phyloP scores from a whole-genome alignment of 23 tunicate species.

The Aplidium turbinatum region DNA sequence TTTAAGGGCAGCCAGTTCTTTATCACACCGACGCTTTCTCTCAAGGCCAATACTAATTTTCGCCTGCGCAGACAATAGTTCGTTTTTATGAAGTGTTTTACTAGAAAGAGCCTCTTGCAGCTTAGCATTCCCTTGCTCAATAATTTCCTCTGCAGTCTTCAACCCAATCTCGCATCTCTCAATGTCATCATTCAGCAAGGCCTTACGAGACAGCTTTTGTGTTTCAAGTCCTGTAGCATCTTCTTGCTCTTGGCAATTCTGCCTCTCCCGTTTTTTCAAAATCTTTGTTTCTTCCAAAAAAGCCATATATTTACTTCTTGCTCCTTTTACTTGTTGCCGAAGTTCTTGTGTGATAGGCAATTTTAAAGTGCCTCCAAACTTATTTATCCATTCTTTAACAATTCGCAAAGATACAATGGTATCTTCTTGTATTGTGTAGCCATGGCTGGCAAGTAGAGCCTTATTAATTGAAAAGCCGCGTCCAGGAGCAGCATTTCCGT shows the following conservation, averaged over 20 bases:
- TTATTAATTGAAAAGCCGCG: constrained; percentile 11
- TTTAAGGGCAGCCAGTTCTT: no score
- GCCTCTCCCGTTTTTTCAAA: not conserved
- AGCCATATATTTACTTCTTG: constrained; percentile 1
- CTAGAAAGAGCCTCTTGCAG: not conserved
- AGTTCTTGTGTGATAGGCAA: not conserved
- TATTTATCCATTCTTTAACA: not conserved
- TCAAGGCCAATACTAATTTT: no score
- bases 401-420: no score
- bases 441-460: constrained; percentile 1
- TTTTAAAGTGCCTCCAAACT: not conserved
- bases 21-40: no score
- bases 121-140: not conserved
- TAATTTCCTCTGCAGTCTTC: not conserved
- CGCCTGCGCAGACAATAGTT: not conserved
- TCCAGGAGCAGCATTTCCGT: constrained; percentile 3
- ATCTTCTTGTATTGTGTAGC: not conserved
- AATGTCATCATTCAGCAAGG: not conserved
- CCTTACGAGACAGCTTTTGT: constrained; percentile 7
- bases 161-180: not conserved
- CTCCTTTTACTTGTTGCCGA: not conserved
- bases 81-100: not conserved
- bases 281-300: not conserved
- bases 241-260: constrained; percentile 3
- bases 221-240: not conserved